phyloP scores from a whole-genome alignment of 2,797 vertebrate genomes.

The Macropodus opercularis region DNA sequence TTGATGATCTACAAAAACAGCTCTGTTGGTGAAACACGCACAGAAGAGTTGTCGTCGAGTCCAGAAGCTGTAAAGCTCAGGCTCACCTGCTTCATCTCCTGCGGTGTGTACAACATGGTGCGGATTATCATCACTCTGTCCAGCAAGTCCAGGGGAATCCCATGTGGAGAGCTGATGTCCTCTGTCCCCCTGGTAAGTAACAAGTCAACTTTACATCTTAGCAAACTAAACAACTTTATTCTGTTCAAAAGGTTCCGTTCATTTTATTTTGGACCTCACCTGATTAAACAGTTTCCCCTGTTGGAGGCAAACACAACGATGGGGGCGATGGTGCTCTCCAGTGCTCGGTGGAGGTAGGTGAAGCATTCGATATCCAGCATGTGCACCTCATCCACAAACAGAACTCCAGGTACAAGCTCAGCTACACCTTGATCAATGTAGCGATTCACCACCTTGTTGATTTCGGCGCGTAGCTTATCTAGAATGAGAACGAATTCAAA shows the following conservation, averaged over 20 bases:
- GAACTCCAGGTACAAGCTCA: conserved; percentile 94
- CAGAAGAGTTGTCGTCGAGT: not conserved
- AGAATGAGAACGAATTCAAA: not conserved
- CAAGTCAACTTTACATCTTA: not conserved
- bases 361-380: conserved; percentile 99
- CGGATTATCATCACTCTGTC: conserved; percentile 98
- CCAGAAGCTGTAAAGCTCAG: not conserved
- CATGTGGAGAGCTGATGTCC: conserved; percentile 94
- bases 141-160: conserved; percentile 94
- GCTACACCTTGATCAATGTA: conserved; percentile 98
- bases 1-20: conserved; percentile 90
- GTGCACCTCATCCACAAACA: conserved; percentile 98
- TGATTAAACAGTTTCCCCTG: conserved; percentile 95
- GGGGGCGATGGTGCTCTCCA: conserved; percentile 96
- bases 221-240: not conserved
- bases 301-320: conserved; percentile 99
- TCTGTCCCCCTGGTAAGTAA: conserved; percentile 89
- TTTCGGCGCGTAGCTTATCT: conserved; percentile 97
- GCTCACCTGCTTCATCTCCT: conserved; percentile 97
- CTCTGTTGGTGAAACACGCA: not conserved
- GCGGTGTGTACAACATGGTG: conserved; percentile 95
- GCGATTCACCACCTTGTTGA: conserved; percentile 99
- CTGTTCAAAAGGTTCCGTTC: not conserved
- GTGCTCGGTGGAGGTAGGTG: conserved; percentile 94
- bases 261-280: conserved; percentile 70